These are phyloP conservation scores for Cynodonichthys magdalenae DNA, from an alignment of 2,797 vertebrate genomes.

Conservation along the genomic window DNA sequence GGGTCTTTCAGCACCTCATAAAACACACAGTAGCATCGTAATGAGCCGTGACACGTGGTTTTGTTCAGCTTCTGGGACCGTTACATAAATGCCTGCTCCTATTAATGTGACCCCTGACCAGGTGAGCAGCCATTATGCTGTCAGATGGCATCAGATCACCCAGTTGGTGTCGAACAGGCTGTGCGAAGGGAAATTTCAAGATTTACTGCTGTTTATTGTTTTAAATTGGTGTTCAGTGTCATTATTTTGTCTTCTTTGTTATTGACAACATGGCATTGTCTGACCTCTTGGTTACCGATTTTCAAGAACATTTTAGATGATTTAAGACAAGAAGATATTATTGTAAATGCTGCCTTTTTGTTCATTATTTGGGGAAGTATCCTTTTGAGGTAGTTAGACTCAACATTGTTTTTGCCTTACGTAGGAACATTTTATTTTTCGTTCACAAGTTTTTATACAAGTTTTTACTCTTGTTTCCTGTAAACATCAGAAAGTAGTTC, in stretches of 20 bases:
- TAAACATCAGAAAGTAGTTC: too few relatives aligned
- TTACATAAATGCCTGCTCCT: slow-evolving; percentile 40
- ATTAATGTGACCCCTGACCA: slow-evolving; percentile 43
- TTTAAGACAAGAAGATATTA: too few relatives aligned
- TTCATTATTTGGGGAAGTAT: too few relatives aligned
- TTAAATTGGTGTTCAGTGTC: not conserved
- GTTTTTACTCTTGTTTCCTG: too few relatives aligned
- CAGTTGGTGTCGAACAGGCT: slow-evolving; percentile 16
- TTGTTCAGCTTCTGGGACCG: slow-evolving; percentile 29
- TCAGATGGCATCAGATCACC: slow-evolving; percentile 46
- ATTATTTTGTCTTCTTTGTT: not conserved
- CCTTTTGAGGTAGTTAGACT: too few relatives aligned
- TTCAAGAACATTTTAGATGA: too few relatives aligned
- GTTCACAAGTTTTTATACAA: too few relatives aligned
- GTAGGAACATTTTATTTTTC: too few relatives aligned
- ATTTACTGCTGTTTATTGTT: not conserved
- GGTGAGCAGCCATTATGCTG: slow-evolving; percentile 44
- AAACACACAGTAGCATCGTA: slow-evolving; percentile 38
- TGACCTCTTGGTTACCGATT: not conserved
- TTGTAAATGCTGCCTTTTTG: too few relatives aligned
- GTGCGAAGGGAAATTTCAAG: not conserved
- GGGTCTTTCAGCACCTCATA: slow-evolving; percentile 58
- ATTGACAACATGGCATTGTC: not conserved
- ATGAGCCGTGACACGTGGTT: slow-evolving; percentile 29
- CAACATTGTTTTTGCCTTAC: too few relatives aligned